Conservation (phyloP, 37 sponge, comb jelly and placozoan genomes). For the Aplysina aerophoba region DNA sequence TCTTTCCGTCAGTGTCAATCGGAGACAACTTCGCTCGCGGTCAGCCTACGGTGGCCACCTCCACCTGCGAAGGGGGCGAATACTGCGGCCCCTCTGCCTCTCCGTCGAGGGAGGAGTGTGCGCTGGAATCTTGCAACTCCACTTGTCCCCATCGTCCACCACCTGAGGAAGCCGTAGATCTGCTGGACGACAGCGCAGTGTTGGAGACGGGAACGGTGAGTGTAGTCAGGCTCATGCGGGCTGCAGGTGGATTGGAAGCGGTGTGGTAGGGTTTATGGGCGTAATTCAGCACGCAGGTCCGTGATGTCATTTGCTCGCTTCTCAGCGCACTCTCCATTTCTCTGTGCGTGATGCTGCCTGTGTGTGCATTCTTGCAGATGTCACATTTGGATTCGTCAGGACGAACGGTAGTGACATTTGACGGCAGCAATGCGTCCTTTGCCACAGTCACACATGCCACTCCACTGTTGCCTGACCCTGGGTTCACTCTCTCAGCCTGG, state of each 20-base stretch:
- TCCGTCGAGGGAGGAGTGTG: neutral
- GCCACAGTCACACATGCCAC: slow-evolving; percentile 13
- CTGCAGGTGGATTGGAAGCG: neutral
- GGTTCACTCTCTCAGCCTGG: slow-evolving; percentile 74
- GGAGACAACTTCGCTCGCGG: slow-evolving; percentile 10
- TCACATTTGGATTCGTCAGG: slow-evolving; percentile 13
- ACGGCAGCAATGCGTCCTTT: slow-evolving; percentile 50
- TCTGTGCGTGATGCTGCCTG: neutral
- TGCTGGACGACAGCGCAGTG: slow-evolving; percentile 16
- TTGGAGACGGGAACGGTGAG: slow-evolving; percentile 54
- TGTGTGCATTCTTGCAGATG: neutral
- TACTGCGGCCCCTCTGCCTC: neutral
- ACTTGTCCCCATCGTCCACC: slow-evolving; percentile 62
- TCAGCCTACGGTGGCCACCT: slow-evolving; percentile 21
- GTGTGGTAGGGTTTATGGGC: neutral
- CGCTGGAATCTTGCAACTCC: slow-evolving; percentile 48
- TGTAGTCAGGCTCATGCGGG: neutral
- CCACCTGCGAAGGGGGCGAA: slow-evolving; percentile 27
- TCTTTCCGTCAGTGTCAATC: slow-evolving; percentile 24
- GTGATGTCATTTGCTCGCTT: no score
- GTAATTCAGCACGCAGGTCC: no score
- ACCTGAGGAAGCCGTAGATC: slow-evolving; percentile 18
- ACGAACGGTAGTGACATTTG: slow-evolving; percentile 22
- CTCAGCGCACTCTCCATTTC: no score
- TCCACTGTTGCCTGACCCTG: slow-evolving; percentile 33